Conservation (phyloP, 2,888 invertebrate species). For the Mystacides longicornis region DNA sequence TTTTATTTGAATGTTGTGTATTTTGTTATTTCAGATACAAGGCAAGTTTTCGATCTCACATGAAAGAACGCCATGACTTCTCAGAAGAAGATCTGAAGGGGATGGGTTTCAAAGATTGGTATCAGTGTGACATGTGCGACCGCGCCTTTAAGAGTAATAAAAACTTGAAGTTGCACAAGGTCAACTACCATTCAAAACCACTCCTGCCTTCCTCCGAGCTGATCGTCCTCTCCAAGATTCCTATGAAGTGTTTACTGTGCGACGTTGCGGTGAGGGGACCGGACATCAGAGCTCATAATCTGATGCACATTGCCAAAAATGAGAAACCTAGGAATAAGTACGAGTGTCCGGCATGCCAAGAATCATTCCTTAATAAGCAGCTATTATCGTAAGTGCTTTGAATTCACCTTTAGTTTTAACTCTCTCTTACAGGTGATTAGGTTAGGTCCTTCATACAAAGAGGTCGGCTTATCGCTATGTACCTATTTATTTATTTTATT, state of each 20-base stretch:
- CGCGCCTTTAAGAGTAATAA: constrained; percentile 44
- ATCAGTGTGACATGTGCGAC: constrained; percentile 45
- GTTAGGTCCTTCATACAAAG: too few species aligned
- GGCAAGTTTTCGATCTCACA: constrained; percentile 13
- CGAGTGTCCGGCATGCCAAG: constrained; percentile 41
- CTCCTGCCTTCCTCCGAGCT: background rate
- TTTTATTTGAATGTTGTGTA: too few species aligned
- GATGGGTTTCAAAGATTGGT: constrained; percentile 1
- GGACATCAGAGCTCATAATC: constrained; percentile 41
- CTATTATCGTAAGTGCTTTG: too few species aligned
- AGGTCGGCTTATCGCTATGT: too few species aligned
- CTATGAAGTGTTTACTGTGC: constrained; percentile 42
- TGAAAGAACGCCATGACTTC: constrained; percentile 15
- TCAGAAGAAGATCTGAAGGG: constrained; percentile 1
- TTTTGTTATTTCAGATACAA: constrained; percentile 21
- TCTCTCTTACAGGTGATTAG: too few species aligned
- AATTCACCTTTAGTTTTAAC: too few species aligned
- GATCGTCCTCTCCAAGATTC: constrained; percentile 36
- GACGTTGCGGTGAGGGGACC: constrained; percentile 39
- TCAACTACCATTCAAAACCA: constrained; percentile 36
- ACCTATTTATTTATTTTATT: too few species aligned
- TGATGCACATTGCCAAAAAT: constrained; percentile 38
- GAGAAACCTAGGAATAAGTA: constrained; percentile 43
- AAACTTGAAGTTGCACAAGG: constrained; percentile 40
- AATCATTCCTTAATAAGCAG: constrained; percentile 34